These are phyloP conservation scores for Octodon degus DNA, from an alignment of 2,113 vertebrate species.

Conservation along the genomic window DNA sequence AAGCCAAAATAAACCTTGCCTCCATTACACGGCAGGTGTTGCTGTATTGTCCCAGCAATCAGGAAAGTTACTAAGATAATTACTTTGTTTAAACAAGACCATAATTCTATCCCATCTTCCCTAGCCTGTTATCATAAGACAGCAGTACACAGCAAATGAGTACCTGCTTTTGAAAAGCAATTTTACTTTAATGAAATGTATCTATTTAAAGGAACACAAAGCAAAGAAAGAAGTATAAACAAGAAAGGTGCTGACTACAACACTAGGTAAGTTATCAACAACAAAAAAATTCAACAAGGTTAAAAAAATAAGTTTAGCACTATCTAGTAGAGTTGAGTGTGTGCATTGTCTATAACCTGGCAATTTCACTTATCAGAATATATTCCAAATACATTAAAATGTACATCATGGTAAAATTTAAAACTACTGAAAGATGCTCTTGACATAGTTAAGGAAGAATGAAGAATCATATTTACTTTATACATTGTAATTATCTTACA, in stretches of 20 bases:
- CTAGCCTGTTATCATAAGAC: neutral
- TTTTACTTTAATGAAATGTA: conserved; percentile 46
- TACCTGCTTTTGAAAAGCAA: conserved; percentile 54
- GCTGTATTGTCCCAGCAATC: neutral
- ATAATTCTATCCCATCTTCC: neutral
- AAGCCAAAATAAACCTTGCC: neutral
- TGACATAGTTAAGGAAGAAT: neutral
- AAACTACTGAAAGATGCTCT: neutral
- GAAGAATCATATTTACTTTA: neutral
- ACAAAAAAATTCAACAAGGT: conserved; percentile 42
- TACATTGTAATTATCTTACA: conserved; percentile 31
- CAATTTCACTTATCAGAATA: neutral
- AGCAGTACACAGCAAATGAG: neutral
- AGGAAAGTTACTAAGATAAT: neutral
- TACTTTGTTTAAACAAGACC: conserved; percentile 34
- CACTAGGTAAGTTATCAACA: conserved; percentile 35
- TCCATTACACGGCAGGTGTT: neutral
- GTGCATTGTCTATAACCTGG: neutral
- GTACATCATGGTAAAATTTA: conserved; percentile 28
- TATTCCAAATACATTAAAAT: neutral
- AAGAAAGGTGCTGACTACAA: neutral
- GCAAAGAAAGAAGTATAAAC: conserved; percentile 29
- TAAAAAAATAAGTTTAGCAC: conserved; percentile 32
- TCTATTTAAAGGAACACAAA: conserved; percentile 51
- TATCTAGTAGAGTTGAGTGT: neutral